Conservation (phyloP, 2,797 vertebrate species). For the Ctenochaetus hawaiiensis region DNA sequence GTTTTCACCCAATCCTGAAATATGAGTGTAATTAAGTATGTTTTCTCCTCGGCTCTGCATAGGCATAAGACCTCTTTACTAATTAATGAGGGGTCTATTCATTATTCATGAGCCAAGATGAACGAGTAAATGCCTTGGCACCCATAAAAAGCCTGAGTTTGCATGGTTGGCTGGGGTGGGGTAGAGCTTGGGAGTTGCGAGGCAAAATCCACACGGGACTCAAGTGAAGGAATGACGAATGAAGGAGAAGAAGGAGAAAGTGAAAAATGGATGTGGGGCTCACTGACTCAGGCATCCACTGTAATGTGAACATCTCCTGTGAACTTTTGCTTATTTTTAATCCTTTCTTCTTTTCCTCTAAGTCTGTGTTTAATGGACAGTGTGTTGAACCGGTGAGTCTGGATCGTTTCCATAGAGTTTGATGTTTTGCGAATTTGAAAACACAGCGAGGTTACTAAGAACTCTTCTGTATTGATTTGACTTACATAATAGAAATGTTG, state of each 20-base stretch:
- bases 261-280: conserved; percentile 21
- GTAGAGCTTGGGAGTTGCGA: conserved; percentile 33
- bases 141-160: conserved; percentile 65
- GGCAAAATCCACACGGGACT: conserved; percentile 21
- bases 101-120: conserved; percentile 83
- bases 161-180: conserved; percentile 38
- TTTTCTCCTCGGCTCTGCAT: conserved; percentile 66
- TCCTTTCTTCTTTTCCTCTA: conserved; percentile 8
- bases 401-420: conserved; percentile 2
- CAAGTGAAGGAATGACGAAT: conserved; percentile 3
- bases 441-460: conserved; percentile 16
- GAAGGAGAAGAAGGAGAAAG: conserved; percentile 15
- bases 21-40: conserved; percentile 84
- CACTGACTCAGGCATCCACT: conserved; percentile 8
- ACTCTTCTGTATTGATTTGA: conserved; percentile 19
- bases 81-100: conserved; percentile 80
- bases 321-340: conserved; percentile 15
- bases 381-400: conserved; percentile 25
- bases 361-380: neutral
- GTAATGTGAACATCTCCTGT: conserved; percentile 5
- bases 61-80: conserved; percentile 75
- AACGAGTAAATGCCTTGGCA: conserved; percentile 78
- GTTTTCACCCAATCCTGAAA: conserved; percentile 81
- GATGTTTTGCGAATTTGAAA: conserved; percentile 27
- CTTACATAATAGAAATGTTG: conserved; percentile 34